Conservation (phyloP, 2,113 vertebrate species). For the Pleuronectes platessa region DNA sequence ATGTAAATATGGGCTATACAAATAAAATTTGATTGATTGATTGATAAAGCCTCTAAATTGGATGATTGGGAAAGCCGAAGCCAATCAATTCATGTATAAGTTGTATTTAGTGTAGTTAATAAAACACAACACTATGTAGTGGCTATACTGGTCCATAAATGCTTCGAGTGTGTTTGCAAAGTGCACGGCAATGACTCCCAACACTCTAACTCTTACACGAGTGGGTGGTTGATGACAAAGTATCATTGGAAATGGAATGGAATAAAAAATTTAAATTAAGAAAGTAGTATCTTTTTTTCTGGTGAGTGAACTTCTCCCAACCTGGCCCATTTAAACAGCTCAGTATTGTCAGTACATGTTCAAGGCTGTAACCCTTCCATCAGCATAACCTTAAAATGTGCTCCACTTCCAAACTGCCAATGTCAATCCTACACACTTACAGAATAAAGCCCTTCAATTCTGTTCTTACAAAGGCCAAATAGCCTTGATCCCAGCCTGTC, state of each 20-base stretch:
- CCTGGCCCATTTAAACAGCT: not conserved
- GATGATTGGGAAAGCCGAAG: too few relatives aligned
- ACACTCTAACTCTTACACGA: not conserved
- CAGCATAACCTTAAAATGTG: conserved; percentile 18
- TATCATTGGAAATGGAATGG: not conserved
- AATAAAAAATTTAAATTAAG: not conserved
- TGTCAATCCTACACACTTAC: not conserved
- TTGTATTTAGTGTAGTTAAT: too few relatives aligned
- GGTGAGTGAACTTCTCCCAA: not conserved
- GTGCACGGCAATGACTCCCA: conserved; percentile 5
- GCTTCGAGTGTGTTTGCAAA: not conserved
- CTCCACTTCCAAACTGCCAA: conserved; percentile 17
- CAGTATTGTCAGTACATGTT: not conserved
- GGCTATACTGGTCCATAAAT: not conserved
- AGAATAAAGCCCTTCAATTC: not conserved
- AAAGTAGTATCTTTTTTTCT: too few relatives aligned
- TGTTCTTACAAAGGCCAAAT: not conserved
- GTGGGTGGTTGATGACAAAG: not conserved
- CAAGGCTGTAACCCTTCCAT: conserved; percentile 12
- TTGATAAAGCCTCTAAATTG: too few relatives aligned
- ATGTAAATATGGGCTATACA: too few relatives aligned
- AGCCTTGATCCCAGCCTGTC: conserved; percentile 38
- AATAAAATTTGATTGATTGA: too few relatives aligned
- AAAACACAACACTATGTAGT: not conserved
- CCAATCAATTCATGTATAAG: too few relatives aligned